Base-by-base conservation (phyloP, 2,113 vertebrate species). In the Puntigrus tetrazona region DNA sequence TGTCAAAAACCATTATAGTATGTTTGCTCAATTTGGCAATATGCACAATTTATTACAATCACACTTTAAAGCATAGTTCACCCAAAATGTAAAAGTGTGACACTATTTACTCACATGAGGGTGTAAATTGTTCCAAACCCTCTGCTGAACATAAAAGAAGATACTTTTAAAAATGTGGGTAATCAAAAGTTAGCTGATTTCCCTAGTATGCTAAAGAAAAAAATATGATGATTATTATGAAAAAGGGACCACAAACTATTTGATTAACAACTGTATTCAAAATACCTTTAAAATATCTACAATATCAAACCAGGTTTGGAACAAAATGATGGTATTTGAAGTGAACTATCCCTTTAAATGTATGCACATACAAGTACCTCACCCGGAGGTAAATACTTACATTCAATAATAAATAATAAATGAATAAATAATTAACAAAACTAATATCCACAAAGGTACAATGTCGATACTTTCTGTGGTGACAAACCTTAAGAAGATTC, bases 401-500 rank as follows among this genome's bases (percentile, higher is more conserved):
- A 67, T 67, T 14, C 63, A 67, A 29, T 14, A 18, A 14, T 63
- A 2, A 10, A 41, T 9, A 41, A 41, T 41, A 41, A 41, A 41
- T 41, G 10, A 41, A 57, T 25, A n/a, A 9, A 57, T 57, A 9
- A 65, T 3, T n/a, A n/a, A 65, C 27, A 7, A 65, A 29, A 7
- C 18, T 31, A 31, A 63, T 29, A 63, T 63, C 59, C 29, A 29
- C 25, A 61, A 13, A 29, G 27, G 25, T 63, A 3, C 2, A 0
- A 36, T 36, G 18, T 69, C 20, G 31, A 65, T 9, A 22, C 7
- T 36, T 36, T 36, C 3, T 18, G 9, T 36, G 11, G 31, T 69
- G 18, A 69, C 38, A 45, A 27, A 98, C 98, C 59, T 91, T 96
- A 86, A 99, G 92, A 29, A 99, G 92, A 52, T 97, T 97, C 0